Evolutionary conservation across 2,113 vertebrate species (phyloP).

Genomic region (Chelonoidis abingdonii): DNA sequence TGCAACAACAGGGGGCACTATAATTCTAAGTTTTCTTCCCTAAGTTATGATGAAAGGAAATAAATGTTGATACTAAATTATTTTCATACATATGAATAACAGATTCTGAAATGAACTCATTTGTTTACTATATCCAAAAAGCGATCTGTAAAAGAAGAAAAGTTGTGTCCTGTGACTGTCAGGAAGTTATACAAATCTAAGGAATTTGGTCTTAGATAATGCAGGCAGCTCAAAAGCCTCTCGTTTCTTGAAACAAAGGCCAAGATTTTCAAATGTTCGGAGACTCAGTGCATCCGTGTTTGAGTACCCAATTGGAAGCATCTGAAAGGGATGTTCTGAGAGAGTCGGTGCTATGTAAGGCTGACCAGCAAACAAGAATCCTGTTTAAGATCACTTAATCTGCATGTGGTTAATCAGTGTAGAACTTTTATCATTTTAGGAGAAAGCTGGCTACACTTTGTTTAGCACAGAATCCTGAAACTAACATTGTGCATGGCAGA

Average conservation of each 20-base stretch:
- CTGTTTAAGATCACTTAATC: not conserved
- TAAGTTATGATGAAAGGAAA: not conserved
- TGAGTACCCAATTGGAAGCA: not conserved
- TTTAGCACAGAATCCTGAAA: not conserved
- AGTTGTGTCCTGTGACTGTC: not conserved
- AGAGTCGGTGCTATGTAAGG: not conserved
- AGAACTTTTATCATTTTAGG: not conserved
- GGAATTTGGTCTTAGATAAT: not conserved
- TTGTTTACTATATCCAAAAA: not conserved
- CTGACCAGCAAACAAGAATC: not conserved
- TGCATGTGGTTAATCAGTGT: not conserved
- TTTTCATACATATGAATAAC: not conserved
- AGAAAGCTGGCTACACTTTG: not conserved
- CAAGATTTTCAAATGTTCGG: not conserved
- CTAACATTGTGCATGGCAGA: not conserved
- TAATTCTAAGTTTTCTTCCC: not conserved
- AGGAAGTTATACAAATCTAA: not conserved
- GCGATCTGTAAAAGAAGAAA: not conserved
- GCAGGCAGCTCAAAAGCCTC: rapidly evolving
- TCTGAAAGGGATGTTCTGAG: not conserved
- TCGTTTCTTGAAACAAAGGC: not conserved
- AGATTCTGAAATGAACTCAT: not conserved
- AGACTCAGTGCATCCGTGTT: not conserved
- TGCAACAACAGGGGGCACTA: not conserved
- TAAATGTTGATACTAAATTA: not conserved